A percentile compares a stretch with the other conserved stretches of the same genome.
Conservation (phyloP, 2,888 invertebrate genomes). For the Syritta pipiens region DNA sequence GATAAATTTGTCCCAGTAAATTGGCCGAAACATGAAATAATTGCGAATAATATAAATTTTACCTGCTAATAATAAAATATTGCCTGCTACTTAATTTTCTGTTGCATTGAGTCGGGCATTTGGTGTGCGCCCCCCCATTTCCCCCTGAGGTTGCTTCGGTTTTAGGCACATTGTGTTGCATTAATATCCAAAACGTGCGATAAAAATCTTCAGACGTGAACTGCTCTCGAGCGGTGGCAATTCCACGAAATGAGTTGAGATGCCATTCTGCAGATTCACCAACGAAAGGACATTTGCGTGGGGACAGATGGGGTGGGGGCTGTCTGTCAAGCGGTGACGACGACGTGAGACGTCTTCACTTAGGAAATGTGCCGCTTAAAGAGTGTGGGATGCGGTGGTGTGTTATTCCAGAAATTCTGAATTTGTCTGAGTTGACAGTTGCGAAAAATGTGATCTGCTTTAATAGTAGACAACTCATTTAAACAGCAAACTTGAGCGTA, state of each 20-base stretch:
- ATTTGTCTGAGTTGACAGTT: slow-evolving; percentile 28
- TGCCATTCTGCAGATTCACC: slow-evolving; percentile 4
- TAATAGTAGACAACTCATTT: not conserved
- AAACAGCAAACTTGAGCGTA: not conserved
- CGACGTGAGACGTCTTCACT: slow-evolving; percentile 41
- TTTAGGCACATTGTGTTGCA: slow-evolving; percentile 71
- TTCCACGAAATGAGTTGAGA: slow-evolving; percentile 53
- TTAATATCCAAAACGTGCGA: slow-evolving; percentile 71
- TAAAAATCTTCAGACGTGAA: slow-evolving; percentile 76
- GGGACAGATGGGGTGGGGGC: not conserved
- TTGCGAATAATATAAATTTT: no score
- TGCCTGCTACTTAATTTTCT: slow-evolving; percentile 74
- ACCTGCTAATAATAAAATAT: slow-evolving; percentile 80
- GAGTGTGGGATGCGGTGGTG: slow-evolving; percentile 36
- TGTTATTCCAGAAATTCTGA: slow-evolving; percentile 11
- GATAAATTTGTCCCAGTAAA: slow-evolving; percentile 80
- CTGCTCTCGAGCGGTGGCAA: slow-evolving; percentile 43
- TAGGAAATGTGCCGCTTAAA: not conserved
- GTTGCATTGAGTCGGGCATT: slow-evolving; percentile 60
- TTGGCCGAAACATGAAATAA: slow-evolving; percentile 80
- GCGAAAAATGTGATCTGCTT: not conserved
- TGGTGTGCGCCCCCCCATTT: not conserved
- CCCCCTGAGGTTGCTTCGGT: slow-evolving; percentile 10
- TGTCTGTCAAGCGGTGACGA: slow-evolving; percentile 21
- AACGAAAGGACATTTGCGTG: slow-evolving; percentile 44